A percentile compares a stretch with the other conserved stretches of the same genome.
phyloP scores from a whole-genome alignment of 2,888 invertebrate species.

The Venusia cambrica region DNA sequence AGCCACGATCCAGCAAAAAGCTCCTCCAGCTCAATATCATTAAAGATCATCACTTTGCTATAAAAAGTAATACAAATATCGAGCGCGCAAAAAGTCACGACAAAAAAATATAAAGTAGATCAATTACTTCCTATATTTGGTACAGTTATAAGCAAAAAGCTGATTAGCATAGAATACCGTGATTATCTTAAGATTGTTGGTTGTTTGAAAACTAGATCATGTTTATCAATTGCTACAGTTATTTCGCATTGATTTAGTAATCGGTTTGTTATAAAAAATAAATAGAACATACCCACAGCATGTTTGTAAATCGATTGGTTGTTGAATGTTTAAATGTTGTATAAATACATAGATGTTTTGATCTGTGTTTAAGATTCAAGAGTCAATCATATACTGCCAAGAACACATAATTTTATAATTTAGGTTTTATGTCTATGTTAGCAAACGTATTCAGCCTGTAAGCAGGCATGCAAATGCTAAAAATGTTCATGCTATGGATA shows the following conservation, averaged over 20 bases:
- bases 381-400: no score
- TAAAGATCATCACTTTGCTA: constrained; percentile 49
- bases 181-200: constrained; percentile 26
- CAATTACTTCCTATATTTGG: constrained; percentile 52
- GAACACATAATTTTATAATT: no score
- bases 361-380: no score
- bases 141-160: constrained; percentile 55
- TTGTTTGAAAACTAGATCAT: constrained; percentile 30
- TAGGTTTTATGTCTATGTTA: no score
- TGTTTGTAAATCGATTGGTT: no score
- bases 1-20: constrained; percentile 52
- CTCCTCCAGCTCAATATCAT: constrained; percentile 59
- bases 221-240: constrained; percentile 27
- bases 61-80: constrained; percentile 30
- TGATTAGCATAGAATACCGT: constrained; percentile 31
- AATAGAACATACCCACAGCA: no score
- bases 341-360: no score
- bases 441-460: no score
- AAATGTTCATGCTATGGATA: no score
- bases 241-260: constrained; percentile 1
- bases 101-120: constrained; percentile 51
- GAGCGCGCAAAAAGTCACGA: constrained; percentile 34
- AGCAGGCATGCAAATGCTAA: no score
- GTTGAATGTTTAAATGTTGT: no score
- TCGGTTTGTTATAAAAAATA: not conserved